A percentile compares a stretch with the other conserved stretches of the same genome.
phyloP scores from a whole-genome alignment of 2,113 vertebrate genomes.

The Junco hyemalis region DNA sequence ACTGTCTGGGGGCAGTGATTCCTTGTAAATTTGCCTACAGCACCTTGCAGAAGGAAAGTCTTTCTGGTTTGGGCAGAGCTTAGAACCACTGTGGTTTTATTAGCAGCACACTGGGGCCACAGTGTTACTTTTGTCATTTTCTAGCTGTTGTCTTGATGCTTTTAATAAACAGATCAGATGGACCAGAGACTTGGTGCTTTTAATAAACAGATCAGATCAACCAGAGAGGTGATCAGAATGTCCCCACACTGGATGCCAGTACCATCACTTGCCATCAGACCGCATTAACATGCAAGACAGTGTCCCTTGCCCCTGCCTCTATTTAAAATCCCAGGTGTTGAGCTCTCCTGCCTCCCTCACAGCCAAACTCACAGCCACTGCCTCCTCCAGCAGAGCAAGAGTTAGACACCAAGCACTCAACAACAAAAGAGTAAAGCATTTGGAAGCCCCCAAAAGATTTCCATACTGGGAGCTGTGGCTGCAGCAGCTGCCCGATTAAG shows the following conservation, averaged over 20 bases:
- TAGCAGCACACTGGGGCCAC: fast-evolving
- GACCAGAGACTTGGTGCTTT: neutral
- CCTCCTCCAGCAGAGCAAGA: neutral
- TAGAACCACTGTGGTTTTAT: neutral
- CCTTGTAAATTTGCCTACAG: neutral
- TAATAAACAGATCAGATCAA: neutral
- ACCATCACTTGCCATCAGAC: neutral
- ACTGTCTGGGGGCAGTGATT: fast-evolving
- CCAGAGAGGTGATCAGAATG: neutral
- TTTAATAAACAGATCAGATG: neutral
- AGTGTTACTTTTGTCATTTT: neutral
- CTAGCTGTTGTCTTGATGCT: neutral
- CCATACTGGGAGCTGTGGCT: neutral
- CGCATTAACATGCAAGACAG: neutral
- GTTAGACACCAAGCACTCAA: neutral
- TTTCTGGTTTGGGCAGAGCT: neutral
- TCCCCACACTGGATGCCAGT: neutral
- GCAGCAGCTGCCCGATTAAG: neutral
- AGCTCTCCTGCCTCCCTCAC: neutral
- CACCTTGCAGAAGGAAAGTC: neutral
- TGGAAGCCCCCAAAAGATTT: neutral
- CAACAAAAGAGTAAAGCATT: neutral
- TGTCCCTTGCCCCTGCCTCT: neutral
- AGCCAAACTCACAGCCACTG: neutral
- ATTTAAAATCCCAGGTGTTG: neutral